Evolutionary conservation across 2,888 invertebrate species (phyloP), one percentile per base, ranked within the genome.

Genomic region (Antheraea yamamai): DNA sequence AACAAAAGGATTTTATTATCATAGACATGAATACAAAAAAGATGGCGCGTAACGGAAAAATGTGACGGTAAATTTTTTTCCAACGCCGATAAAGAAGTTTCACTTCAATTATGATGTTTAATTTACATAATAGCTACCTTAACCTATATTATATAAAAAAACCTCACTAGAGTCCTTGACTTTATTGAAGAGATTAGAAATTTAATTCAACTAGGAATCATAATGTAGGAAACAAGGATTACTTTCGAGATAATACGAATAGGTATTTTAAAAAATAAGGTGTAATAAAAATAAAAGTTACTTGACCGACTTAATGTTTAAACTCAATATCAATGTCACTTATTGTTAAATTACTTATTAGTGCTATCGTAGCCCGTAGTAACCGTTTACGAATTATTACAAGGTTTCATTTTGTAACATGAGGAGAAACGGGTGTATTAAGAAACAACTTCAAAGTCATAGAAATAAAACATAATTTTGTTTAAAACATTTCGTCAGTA

Each of bases 361-460:
- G 14, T 64, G 26, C 30, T 66, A 66, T 30, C 30, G 26, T 14
- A 30, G 26, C 30, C 2, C 4, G 2, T 35, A 30, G 26, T 66
- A 30, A 66, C 30, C 23, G 12, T 61, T 23, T 66, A 66, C 64
- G 16, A 26, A 66, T 30, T 66, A 66, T 30, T 16, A 66, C 64
- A 30, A 66, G 64, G 64, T 64, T 66, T 30, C 10, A 66, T 66
- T 66, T 30, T 66, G 64, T 66, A 66, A 66, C 30, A 6, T 66
- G 16, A 30, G 26, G 30, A 3, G 14, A 4, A 26, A 66, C 26
- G 3, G 64, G 30, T 30, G 26, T 4, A 66, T 30, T 16, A 66
- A 66, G 16, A 30, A 26, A 16, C 30, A 66, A 66, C 64, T 30
- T 66, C 12, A 66, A 30, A 16, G 0, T 1, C 12, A 2, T 66